Evolutionary conservation across 2,113 vertebrate genomes (phyloP), one percentile per base, ranked within the genome.

Genomic region (Myxocyprinus asiaticus): DNA sequence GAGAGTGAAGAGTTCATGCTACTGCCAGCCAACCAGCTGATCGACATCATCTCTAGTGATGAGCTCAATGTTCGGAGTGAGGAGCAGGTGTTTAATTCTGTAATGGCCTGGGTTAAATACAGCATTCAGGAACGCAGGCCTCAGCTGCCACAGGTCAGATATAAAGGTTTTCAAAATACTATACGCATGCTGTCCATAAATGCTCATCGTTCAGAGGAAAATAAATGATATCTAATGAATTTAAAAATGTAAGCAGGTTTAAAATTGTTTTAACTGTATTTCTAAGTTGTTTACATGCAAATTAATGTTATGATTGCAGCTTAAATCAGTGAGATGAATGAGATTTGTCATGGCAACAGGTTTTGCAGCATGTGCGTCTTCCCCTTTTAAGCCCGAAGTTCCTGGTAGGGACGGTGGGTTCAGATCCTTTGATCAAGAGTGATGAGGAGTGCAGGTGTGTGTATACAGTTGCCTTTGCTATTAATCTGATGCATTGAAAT

Each of bases 1-100:
- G 98, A 99, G 88, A 99, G 98, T 78, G 98, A 99, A 86, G 98
- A 99, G 89, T 99, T 99, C 88, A 99, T 99, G 98, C 89, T 99
- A 78, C 94, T 99, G 59, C 98, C 97, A 78, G 96, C 98, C 88
- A 99, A 98, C 84, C 98, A 99, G 87, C 91, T 99, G 78, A 99
- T 99, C 67, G 98, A 99, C 88, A 99, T 99, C 14, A 99, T 99
- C 85, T 99, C 98, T 80, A 99, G 98, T 14, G 98, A 99, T 2
- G 98, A 99, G 91, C 90, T 99, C 15, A 99, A 99, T 0, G 98
- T 99, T 56, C 96, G 97, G 51, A 99, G 98, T 0, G 98, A 99
- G 74, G 98, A 99, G 87, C 98, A 99, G 86, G 98, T 99, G 69
- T 99, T 99, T 89, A 99, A 95, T 0, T 97, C 98, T 0, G 97